Conservation (phyloP, 2,113 vertebrate species). For the Heterochromis multidens region DNA sequence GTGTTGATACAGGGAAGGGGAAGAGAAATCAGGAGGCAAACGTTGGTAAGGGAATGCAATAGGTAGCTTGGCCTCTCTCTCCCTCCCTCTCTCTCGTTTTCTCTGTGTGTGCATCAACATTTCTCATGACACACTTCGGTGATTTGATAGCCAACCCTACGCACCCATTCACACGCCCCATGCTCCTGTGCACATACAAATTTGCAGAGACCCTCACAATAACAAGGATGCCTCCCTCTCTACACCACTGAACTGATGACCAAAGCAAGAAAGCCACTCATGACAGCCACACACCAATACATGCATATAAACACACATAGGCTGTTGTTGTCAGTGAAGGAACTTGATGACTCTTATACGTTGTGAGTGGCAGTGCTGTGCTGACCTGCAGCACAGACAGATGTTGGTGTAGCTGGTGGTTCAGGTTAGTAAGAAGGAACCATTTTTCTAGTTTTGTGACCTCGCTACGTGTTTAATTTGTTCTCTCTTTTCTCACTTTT, state of each 20-base stretch:
- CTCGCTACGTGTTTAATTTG: not conserved
- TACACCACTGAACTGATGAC: conserved; percentile 37
- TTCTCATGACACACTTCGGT: conserved; percentile 49
- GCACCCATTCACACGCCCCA: not conserved
- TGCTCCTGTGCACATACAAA: conserved; percentile 38
- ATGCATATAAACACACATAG: not conserved
- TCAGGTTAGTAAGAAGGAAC: not conserved
- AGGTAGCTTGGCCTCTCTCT: conserved; percentile 1
- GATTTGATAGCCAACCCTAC: conserved; percentile 21
- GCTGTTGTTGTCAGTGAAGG: not conserved
- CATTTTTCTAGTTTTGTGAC: conserved; percentile 2
- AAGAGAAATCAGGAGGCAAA: conserved; percentile 42
- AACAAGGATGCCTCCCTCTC: conserved; percentile 6
- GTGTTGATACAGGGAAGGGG: conserved; percentile 65
- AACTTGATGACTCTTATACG: not conserved
- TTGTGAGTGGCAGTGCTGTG: not conserved
- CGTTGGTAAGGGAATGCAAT: conserved; percentile 10
- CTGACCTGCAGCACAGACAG: not conserved
- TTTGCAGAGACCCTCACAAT: conserved; percentile 30
- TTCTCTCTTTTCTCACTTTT: not conserved
- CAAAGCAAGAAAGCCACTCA: not conserved
- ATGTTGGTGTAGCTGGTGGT: not conserved
- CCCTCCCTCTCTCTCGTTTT: not conserved
- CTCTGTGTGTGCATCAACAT: conserved; percentile 35
- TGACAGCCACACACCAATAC: not conserved